Evolutionary conservation across 2,888 invertebrate species (phyloP).

Genomic region (Dasypogon diadema): DNA sequence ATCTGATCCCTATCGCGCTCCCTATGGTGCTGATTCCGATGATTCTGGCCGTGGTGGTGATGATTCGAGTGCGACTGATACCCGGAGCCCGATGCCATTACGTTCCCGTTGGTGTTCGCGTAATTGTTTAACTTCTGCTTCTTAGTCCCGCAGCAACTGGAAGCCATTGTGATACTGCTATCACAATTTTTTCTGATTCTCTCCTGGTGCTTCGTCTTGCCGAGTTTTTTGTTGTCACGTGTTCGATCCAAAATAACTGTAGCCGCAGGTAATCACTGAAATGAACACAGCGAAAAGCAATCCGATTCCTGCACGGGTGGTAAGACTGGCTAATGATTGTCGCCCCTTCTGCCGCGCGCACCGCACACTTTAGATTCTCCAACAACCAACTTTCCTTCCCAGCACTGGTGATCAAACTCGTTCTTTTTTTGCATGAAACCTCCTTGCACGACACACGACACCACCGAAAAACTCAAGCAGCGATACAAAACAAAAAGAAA

Average conservation of each 20-base stretch:
- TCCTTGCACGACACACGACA: conserved; percentile 29
- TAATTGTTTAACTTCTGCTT: conserved; percentile 88
- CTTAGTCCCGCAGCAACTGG: conserved; percentile 92
- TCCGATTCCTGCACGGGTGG: neutral
- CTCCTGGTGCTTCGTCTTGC: conserved; percentile 44
- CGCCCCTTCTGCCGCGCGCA: conserved; percentile 2
- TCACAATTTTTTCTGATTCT: conserved; percentile 57
- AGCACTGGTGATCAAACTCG: conserved; percentile 38
- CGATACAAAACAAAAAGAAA: conserved; percentile 6
- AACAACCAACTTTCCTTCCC: conserved; percentile 5
- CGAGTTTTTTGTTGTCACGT: conserved; percentile 13
- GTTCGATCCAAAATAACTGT: conserved; percentile 18
- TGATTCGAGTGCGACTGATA: conserved; percentile 16
- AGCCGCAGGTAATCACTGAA: neutral
- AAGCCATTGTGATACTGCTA: conserved; percentile 74
- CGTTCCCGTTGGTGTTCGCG: conserved; percentile 52
- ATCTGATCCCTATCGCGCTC: conserved; percentile 13
- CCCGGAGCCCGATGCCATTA: conserved; percentile 31
- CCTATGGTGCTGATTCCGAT: conserved; percentile 17
- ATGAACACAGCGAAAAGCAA: conserved; percentile 19
- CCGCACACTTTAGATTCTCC: neutral
- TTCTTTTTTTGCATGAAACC: conserved; percentile 33
- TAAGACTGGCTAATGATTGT: conserved; percentile 27
- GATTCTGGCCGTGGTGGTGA: conserved; percentile 23
- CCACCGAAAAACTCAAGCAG: conserved; percentile 26